A percentile compares a stretch with the other conserved stretches of the same genome.
phyloP scores from a whole-genome alignment of 2,113 vertebrate species.

The Apodemus sylvaticus region DNA sequence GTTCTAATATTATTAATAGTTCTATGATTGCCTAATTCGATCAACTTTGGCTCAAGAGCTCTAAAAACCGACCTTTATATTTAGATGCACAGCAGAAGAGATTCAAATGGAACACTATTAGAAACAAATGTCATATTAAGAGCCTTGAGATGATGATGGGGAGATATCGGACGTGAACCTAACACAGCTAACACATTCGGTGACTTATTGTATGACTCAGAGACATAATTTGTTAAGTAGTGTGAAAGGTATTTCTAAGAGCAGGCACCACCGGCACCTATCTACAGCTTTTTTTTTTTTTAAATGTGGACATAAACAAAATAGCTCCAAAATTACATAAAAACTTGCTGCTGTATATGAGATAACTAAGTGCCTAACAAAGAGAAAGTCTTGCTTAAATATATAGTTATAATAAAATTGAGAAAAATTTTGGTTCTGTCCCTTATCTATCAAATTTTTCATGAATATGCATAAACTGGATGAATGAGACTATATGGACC shows the following conservation, averaged over 20 bases:
- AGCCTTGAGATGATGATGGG: neutral
- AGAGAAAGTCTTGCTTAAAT: slow-evolving; percentile 21
- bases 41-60: neutral
- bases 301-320: neutral
- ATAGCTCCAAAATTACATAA: neutral
- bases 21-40: neutral
- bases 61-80: neutral
- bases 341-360: neutral
- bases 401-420: slow-evolving; percentile 20
- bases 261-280: neutral
- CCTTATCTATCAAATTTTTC: neutral
- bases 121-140: neutral
- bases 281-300: neutral
- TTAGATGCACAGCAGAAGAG: neutral
- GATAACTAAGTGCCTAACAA: neutral
- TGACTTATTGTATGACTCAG: neutral
- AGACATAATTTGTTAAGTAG: neutral
- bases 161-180: neutral
- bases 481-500: neutral
- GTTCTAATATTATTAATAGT: too few species aligned
- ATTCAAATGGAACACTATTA: neutral
- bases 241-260: neutral
- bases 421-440: slow-evolving; percentile 1
- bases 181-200: neutral
- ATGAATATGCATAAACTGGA: slow-evolving; percentile 25